Conservation (phyloP, 2,113 vertebrate genomes). For the Tyto alba region DNA sequence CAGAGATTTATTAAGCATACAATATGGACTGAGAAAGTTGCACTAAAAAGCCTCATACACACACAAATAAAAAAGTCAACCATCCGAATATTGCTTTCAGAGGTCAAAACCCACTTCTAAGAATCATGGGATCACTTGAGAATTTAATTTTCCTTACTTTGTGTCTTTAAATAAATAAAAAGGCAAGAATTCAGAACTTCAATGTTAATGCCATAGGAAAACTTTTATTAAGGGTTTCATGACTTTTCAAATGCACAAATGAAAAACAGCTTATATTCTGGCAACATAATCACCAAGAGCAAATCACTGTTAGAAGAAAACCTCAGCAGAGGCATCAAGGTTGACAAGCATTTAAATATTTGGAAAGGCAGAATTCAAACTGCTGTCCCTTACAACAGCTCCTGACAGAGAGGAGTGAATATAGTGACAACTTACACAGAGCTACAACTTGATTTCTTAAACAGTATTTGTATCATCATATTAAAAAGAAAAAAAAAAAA, state of each 20-base stretch:
- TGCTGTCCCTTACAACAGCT: background rate
- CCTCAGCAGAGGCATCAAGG: background rate
- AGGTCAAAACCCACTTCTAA: background rate
- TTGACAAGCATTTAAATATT: constrained; percentile 15
- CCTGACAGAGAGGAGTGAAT: background rate
- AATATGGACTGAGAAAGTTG: background rate
- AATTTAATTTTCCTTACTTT: background rate
- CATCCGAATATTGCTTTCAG: background rate
- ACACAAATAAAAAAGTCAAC: background rate
- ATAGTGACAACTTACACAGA: background rate
- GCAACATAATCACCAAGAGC: background rate
- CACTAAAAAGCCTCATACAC: background rate
- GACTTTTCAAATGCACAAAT: background rate
- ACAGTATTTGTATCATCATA: background rate
- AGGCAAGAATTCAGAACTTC: background rate
- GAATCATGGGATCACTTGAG: background rate
- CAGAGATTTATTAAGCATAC: background rate
- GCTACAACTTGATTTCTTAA: background rate
- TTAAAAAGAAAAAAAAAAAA: background rate
- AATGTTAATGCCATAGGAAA: background rate
- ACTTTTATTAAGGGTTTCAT: background rate
- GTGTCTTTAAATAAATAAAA: background rate
- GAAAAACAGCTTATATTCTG: background rate
- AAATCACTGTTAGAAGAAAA: background rate
- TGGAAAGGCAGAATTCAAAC: constrained; percentile 4